A percentile compares a stretch with the other conserved stretches of the same genome.
Evolutionary conservation across 2,113 vertebrate species (phyloP).

Genomic region (Syngnathus scovelli): DNA sequence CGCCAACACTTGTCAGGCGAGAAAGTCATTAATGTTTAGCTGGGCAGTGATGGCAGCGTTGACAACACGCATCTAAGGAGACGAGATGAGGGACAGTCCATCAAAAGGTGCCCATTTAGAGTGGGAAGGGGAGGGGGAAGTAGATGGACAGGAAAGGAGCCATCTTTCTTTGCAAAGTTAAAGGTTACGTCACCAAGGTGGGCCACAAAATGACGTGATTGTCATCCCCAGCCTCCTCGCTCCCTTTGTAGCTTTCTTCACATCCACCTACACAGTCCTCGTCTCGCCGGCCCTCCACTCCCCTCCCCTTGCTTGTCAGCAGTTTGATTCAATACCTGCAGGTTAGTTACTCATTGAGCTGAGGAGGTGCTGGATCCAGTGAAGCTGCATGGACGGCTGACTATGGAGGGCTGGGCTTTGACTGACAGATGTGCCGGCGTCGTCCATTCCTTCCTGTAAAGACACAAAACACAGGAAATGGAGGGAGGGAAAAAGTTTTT

Average conservation of each 20-base stretch:
- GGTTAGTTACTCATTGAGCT: conserved; percentile 76
- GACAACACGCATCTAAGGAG: conserved; percentile 65
- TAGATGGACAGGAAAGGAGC: conserved; percentile 24
- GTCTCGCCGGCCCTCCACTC: conserved; percentile 20
- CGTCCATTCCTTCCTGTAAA: conserved; percentile 63
- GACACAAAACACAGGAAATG: conserved; percentile 69
- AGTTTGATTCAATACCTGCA: conserved; percentile 73
- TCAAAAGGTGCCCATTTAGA: conserved; percentile 54
- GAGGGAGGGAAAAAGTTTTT: conserved; percentile 47
- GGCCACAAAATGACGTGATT: conserved; percentile 58
- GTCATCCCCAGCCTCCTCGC: conserved; percentile 53
- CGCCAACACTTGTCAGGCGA: conserved; percentile 55
- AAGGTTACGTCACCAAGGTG: conserved; percentile 59
- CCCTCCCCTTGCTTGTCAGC: conserved; percentile 62
- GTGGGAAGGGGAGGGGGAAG: conserved; percentile 4
- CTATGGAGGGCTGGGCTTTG: conserved; percentile 39
- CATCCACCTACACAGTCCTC: conserved; percentile 51
- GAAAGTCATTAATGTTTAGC: conserved; percentile 74
- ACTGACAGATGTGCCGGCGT: conserved; percentile 71
- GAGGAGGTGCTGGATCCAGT: conserved; percentile 44
- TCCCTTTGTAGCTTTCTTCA: conserved; percentile 42
- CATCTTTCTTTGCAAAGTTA: conserved; percentile 42
- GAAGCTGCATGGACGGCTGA: conserved; percentile 64
- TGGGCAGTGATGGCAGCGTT: conserved; percentile 52
- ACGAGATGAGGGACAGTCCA: conserved; percentile 59